phyloP scores from a whole-genome alignment of 1,140 invertebrate genomes.

The Drosophila obscura region DNA sequence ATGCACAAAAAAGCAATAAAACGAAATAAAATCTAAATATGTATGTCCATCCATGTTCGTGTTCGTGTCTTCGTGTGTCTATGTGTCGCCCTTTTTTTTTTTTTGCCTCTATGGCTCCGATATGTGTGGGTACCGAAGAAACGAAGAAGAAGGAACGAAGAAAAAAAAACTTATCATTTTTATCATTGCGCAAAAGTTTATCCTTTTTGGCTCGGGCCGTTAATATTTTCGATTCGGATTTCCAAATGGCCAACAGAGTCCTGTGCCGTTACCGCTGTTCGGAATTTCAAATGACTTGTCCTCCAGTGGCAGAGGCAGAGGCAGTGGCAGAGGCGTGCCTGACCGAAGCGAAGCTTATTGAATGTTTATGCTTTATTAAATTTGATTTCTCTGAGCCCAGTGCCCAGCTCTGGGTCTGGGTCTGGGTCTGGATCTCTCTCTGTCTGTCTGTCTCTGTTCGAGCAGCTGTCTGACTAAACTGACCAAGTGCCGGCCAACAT shows the following conservation, averaged over 20 bases:
- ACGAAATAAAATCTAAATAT: constrained; percentile 83
- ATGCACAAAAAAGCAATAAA: constrained; percentile 83
- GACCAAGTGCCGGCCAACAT: constrained; percentile 66
- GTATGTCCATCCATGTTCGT: constrained; percentile 30
- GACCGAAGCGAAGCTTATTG: constrained; percentile 69
- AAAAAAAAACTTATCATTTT: constrained; percentile 82
- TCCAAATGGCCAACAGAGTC: constrained; percentile 54
- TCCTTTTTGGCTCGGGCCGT: constrained; percentile 74
- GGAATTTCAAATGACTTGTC: constrained; percentile 79
- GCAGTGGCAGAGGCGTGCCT: constrained; percentile 2
- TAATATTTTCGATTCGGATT: constrained; percentile 78
- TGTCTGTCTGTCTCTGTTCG: constrained; percentile 6
- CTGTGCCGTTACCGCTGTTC: constrained; percentile 55
- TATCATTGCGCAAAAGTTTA: constrained; percentile 82
- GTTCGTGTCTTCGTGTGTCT: constrained; percentile 7
- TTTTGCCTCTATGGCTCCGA: not conserved
- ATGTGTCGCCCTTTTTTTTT: constrained; percentile 60
- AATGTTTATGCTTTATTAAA: constrained; percentile 83
- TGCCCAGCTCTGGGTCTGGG: too few species aligned
- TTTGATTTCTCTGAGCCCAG: constrained; percentile 67
- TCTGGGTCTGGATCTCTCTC: not conserved
- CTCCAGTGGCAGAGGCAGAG: not conserved
- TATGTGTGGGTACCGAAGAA: constrained; percentile 19
- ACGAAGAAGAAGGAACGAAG: constrained; percentile 30
- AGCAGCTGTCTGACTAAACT: constrained; percentile 27